Conservation (phyloP, 2,888 invertebrate species). For the Clanis bilineata region DNA sequence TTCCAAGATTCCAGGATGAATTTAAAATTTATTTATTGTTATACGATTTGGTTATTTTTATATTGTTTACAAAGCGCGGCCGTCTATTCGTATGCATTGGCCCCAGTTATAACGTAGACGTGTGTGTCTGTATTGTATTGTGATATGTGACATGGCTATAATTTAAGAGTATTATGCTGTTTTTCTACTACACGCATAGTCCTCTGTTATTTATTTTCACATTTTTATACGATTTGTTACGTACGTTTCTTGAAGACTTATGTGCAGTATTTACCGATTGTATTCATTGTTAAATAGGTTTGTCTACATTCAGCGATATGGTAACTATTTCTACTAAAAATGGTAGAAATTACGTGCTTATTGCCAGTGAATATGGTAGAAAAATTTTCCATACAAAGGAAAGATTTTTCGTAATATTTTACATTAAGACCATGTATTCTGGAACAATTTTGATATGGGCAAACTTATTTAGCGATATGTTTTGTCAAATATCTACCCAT, state of each 20-base stretch:
- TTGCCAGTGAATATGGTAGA: background rate
- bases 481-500: background rate
- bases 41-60: constrained; percentile 35
- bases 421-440: no score
- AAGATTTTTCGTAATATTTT: background rate
- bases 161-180: constrained; percentile 49
- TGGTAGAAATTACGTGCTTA: background rate
- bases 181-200: constrained; percentile 39
- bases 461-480: background rate
- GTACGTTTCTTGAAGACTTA: background rate
- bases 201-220: constrained; percentile 26
- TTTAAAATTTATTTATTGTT: constrained; percentile 41
- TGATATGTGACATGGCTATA: constrained; percentile 71
- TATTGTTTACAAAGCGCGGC: constrained; percentile 40
- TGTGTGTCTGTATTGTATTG: constrained; percentile 59
- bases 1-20: constrained; percentile 43
- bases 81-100: constrained; percentile 44
- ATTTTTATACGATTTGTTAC: constrained; percentile 7
- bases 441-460: no score
- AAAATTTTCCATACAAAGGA: background rate
- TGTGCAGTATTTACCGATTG: background rate
- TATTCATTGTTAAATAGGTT: background rate
- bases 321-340: background rate
- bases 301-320: background rate
- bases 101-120: constrained; percentile 50